A percentile compares a stretch with the other conserved stretches of the same genome.
Evolutionary conservation across 1,140 invertebrate species (phyloP).

Genomic region (Drosophila nebulosa): DNA sequence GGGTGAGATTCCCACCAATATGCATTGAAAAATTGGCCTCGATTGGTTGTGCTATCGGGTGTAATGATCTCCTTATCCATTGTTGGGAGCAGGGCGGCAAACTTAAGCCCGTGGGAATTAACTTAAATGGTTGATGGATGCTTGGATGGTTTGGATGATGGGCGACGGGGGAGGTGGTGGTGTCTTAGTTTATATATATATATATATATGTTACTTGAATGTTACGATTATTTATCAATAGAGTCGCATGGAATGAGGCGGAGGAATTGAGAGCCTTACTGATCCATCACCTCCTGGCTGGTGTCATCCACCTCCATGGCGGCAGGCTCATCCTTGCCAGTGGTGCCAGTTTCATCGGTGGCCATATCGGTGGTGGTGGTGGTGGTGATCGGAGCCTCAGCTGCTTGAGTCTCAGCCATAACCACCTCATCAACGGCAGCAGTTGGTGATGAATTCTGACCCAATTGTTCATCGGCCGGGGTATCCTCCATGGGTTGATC

Average conservation of each 20-base stretch:
- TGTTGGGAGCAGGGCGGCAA: no score
- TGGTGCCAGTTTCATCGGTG: conserved; percentile 53
- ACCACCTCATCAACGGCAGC: conserved; percentile 64
- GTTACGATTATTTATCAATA: conserved; percentile 37
- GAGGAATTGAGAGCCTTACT: conserved; percentile 43
- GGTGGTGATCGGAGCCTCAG: neutral
- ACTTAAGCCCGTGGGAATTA: no score
- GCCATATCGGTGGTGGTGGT: conserved; percentile 56
- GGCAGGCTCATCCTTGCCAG: conserved; percentile 59
- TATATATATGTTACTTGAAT: conserved; percentile 47
- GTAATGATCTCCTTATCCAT: no score
- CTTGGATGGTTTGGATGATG: no score
- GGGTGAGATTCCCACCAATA: no score
- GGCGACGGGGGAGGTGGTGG: no score
- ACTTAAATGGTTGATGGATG: no score
- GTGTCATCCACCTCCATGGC: conserved; percentile 80
- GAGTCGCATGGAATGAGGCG: neutral
- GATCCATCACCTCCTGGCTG: conserved; percentile 80
- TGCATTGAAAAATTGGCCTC: no score
- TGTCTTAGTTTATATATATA: conserved; percentile 1
- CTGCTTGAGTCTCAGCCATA: conserved; percentile 54
- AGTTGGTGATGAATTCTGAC: conserved; percentile 18
- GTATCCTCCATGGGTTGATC: conserved; percentile 78
- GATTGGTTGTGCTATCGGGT: no score
- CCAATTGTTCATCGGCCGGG: conserved; percentile 49